These are phyloP conservation scores for Gephyroberyx darwinii DNA, from an alignment of 2,797 vertebrate genomes.

Conservation along the genomic window DNA sequence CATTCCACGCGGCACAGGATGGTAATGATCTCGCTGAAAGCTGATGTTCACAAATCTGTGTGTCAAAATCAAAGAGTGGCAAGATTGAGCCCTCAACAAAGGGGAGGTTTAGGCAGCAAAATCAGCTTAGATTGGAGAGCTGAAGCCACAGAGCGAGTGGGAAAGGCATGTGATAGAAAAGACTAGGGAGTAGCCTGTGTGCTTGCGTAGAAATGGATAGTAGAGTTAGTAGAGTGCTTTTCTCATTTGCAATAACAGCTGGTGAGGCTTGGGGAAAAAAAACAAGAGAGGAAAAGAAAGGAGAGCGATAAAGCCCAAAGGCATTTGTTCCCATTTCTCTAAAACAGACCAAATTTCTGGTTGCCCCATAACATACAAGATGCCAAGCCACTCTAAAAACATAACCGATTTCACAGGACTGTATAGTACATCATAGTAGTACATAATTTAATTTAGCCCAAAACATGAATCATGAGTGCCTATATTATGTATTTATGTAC, in stretches of 20 bases:
- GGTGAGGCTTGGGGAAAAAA: constrained; percentile 51
- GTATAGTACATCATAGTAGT: constrained; percentile 21
- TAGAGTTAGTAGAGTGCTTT: constrained; percentile 59
- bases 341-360: constrained; percentile 22
- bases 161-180: constrained; percentile 24
- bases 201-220: constrained; percentile 69
- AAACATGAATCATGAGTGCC: constrained; percentile 15
- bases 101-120: constrained; percentile 14
- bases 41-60: constrained; percentile 45
- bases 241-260: constrained; percentile 76
- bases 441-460: constrained; percentile 29
- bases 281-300: constrained; percentile 12
- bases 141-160: constrained; percentile 17
- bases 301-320: constrained; percentile 27
- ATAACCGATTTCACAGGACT: background rate
- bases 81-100: constrained; percentile 41
- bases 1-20: constrained; percentile 26
- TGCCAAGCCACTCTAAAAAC: constrained; percentile 18
- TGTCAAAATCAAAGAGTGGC: constrained; percentile 56
- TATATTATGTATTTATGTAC: background rate
- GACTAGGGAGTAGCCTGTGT: constrained; percentile 50
- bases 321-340: constrained; percentile 32
- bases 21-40: constrained; percentile 33
- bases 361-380: constrained; percentile 10
- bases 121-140: constrained; percentile 56